Evolutionary conservation across 1,140 invertebrate genomes (phyloP).

Genomic region (Anastatus disparis): DNA sequence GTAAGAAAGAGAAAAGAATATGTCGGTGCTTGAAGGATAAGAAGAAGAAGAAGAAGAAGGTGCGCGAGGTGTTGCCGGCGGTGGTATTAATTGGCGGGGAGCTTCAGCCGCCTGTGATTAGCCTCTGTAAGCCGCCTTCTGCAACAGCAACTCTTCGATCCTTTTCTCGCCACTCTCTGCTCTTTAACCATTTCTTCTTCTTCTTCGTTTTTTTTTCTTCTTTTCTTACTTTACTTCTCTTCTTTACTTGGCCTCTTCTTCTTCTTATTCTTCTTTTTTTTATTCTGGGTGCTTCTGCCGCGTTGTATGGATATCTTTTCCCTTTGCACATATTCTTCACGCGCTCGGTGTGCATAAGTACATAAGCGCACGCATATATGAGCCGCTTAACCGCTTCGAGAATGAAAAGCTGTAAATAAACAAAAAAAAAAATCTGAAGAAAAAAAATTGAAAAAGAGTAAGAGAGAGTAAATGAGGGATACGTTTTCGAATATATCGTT

Average conservation of each 20-base stretch:
- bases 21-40: neutral
- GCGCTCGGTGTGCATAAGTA: neutral
- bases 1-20: neutral
- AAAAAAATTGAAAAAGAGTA: too few species aligned
- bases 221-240: neutral
- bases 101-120: slow-evolving; percentile 58
- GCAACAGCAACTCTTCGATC: too few species aligned
- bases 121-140: slow-evolving; percentile 53
- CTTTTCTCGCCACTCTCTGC: slow-evolving; percentile 2
- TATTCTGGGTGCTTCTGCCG: neutral
- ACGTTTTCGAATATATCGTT: too few species aligned
- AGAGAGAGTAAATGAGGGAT: too few species aligned
- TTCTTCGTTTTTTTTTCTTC: neutral
- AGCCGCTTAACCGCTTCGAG: neutral
- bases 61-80: slow-evolving; percentile 58
- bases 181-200: neutral
- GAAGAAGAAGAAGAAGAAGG: slow-evolving; percentile 33
- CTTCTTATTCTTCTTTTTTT: neutral
- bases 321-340: neutral
- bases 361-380: slow-evolving; percentile 2
- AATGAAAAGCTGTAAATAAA: slow-evolving; percentile 30
- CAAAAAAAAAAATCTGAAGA: too few species aligned
- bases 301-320: too few species aligned
- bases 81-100: slow-evolving; percentile 62
- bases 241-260: neutral